Conservation (phyloP, 2,797 vertebrate species). For the Sebastes glaucus region DNA sequence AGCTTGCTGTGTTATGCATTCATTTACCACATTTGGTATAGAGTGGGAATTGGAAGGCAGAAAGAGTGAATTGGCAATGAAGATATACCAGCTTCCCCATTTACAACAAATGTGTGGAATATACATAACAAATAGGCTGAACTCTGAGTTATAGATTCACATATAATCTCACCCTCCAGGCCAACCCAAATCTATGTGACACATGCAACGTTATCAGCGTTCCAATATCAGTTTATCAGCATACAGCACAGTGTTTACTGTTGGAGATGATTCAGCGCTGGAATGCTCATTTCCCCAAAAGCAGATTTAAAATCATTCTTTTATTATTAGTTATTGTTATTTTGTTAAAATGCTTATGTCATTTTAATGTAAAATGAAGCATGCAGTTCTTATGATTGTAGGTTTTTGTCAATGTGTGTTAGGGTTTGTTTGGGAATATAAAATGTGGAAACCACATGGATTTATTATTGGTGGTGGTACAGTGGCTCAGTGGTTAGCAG, state of each 20-base stretch:
- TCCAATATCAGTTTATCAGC: constrained; percentile 29
- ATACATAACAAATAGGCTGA: constrained; percentile 19
- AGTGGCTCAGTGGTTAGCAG: not conserved
- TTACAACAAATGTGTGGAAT: constrained; percentile 12
- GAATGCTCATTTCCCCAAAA: not conserved
- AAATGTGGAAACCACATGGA: not conserved
- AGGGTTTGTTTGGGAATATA: not conserved
- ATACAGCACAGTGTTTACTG: constrained; percentile 4
- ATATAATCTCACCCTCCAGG: constrained; percentile 48
- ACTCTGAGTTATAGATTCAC: constrained; percentile 25
- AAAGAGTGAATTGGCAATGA: constrained; percentile 5
- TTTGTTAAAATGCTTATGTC: not conserved
- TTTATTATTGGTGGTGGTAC: not conserved
- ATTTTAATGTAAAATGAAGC: not conserved
- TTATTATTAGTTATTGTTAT: not conserved
- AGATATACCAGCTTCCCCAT: constrained; percentile 9
- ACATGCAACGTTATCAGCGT: constrained; percentile 5
- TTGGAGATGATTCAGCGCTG: constrained; percentile 12
- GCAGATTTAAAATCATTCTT: not conserved
- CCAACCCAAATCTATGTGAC: constrained; percentile 40
- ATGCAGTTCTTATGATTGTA: not conserved
- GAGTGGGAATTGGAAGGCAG: not conserved
- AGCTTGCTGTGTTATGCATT: not conserved
- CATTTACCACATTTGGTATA: not conserved
- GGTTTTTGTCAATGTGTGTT: not conserved